Evolutionary conservation across 2,797 vertebrate genomes (phyloP).

Genomic region (Rhyacichthys aspro): DNA sequence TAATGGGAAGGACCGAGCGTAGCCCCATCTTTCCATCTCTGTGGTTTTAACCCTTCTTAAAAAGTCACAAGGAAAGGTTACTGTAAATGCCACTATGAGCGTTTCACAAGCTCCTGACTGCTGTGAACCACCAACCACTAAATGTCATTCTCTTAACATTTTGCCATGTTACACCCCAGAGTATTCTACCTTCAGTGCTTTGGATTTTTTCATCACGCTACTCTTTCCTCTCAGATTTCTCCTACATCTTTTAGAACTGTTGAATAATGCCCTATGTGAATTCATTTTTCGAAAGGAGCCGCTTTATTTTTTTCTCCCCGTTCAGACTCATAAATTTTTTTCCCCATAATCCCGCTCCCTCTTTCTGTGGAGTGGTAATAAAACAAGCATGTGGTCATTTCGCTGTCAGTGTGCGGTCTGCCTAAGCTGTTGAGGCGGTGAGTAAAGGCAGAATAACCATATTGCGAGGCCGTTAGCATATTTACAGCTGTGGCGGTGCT

Average conservation of each 20-base stretch:
- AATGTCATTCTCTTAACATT: slow-evolving; percentile 73
- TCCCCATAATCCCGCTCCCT: slow-evolving; percentile 7
- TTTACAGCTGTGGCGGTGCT: slow-evolving; percentile 21
- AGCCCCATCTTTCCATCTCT: slow-evolving; percentile 58
- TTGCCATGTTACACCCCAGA: slow-evolving; percentile 36
- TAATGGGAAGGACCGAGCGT: slow-evolving; percentile 61
- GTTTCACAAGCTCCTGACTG: slow-evolving; percentile 46
- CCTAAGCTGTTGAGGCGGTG: slow-evolving; percentile 25
- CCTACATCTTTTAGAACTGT: slow-evolving; percentile 35
- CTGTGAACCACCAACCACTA: slow-evolving; percentile 50
- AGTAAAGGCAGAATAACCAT: slow-evolving; percentile 30
- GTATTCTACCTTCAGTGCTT: slow-evolving; percentile 44
- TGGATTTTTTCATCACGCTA: slow-evolving; percentile 42
- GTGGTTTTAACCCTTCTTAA: slow-evolving; percentile 76
- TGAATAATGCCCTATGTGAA: slow-evolving; percentile 47
- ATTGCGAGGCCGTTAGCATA: slow-evolving; percentile 20
- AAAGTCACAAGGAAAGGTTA: slow-evolving; percentile 75
- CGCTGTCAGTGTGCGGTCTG: slow-evolving; percentile 28
- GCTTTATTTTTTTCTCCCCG: slow-evolving; percentile 3
- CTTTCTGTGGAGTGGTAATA: slow-evolving; percentile 9
- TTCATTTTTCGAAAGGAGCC: slow-evolving; percentile 20
- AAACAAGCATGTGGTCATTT: slow-evolving; percentile 41
- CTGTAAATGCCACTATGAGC: slow-evolving; percentile 70
- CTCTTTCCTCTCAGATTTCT: slow-evolving; percentile 14
- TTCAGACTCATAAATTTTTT: slow-evolving; percentile 12